These are phyloP conservation scores for Dermochelys coriacea DNA, from an alignment of 2,797 vertebrate species.

Conservation along the genomic window DNA sequence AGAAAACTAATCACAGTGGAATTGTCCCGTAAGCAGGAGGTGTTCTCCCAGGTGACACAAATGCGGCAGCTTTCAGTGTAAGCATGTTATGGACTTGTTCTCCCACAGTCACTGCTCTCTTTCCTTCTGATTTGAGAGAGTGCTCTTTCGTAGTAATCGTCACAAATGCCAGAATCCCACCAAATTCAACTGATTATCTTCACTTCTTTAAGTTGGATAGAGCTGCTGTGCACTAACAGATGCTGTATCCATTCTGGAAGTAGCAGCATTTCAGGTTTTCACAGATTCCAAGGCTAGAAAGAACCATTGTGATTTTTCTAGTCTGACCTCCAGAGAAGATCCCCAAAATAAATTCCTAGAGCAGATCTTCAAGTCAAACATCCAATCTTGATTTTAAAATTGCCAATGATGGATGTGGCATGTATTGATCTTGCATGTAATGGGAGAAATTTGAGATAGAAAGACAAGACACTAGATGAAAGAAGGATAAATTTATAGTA, in stretches of 20 bases:
- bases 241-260: neutral
- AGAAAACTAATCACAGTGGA: no score
- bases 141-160: neutral
- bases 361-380: neutral
- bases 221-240: neutral
- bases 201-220: neutral
- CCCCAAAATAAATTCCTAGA: neutral
- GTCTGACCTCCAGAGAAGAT: neutral
- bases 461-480: neutral
- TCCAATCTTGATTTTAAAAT: neutral
- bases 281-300: neutral
- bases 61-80: no score
- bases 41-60: no score
- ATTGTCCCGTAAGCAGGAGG: no score
- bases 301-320: neutral
- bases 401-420: neutral
- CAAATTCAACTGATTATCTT: neutral
- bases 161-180: neutral
- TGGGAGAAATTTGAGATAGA: neutral
- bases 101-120: no score
- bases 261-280: neutral
- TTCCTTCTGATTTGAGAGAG: no score
- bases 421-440: neutral
- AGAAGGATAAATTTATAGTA: neutral
- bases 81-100: no score